Evolutionary conservation across 2,888 invertebrate genomes (phyloP).

Genomic region (Brenthis hecate): DNA sequence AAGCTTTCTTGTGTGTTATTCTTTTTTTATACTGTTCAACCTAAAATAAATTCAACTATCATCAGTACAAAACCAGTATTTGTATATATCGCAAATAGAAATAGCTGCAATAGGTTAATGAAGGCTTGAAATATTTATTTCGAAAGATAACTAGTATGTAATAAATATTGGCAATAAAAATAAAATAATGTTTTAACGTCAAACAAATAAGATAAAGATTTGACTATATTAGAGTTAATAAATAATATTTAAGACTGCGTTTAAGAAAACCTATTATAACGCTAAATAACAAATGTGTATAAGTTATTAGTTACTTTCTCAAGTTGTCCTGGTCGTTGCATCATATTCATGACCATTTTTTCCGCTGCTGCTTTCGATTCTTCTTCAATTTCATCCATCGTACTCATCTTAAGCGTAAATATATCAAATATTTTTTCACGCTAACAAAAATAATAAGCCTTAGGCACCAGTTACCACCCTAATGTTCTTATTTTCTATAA

Average conservation of each 20-base stretch:
- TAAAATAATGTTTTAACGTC: too few relatives aligned
- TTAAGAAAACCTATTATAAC: too few relatives aligned
- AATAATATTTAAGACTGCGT: not conserved
- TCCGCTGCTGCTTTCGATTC: conserved; percentile 90
- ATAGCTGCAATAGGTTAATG: not conserved
- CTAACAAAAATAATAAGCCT: too few relatives aligned
- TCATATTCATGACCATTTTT: conserved; percentile 94
- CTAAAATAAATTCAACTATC: conserved; percentile 50
- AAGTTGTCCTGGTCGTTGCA: conserved; percentile 96
- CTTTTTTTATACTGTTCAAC: conserved; percentile 90
- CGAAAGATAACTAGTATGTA: too few relatives aligned
- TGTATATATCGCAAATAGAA: not conserved
- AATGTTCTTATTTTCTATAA: too few relatives aligned
- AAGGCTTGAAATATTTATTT: too few relatives aligned
- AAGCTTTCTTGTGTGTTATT: conserved; percentile 90
- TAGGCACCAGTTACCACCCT: too few relatives aligned
- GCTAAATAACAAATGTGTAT: too few relatives aligned
- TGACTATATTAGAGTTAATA: too few relatives aligned
- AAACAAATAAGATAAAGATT: too few relatives aligned
- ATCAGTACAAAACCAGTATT: too few relatives aligned
- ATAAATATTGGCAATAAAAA: too few relatives aligned
- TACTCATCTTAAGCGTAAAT: conserved; percentile 53
- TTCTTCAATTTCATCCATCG: conserved; percentile 88
- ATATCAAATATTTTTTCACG: not conserved
- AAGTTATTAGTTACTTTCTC: conserved; percentile 86